phyloP scores from a whole-genome alignment of 1,140 invertebrate species.

The Schlechtendalia chinensis region DNA sequence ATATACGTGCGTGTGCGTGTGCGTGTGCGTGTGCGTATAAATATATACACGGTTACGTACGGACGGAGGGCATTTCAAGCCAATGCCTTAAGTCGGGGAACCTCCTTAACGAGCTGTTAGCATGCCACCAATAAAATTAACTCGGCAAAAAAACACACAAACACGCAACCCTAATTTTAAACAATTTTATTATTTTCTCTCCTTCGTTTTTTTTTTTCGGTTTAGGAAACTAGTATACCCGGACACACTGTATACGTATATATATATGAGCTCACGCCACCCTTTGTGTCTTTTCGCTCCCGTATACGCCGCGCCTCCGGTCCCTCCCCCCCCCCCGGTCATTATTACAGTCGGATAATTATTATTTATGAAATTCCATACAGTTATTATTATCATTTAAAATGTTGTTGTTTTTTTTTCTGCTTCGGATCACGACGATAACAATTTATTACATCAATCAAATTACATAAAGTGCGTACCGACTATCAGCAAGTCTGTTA shows the following conservation, averaged over 20 bases:
- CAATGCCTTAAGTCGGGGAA: slow-evolving; percentile 44
- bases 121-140: slow-evolving; percentile 49
- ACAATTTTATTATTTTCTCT: slow-evolving; percentile 50
- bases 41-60: not conserved
- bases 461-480: no score
- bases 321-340: slow-evolving; percentile 10
- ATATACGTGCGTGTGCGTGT: no score
- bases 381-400: not conserved
- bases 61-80: slow-evolving; percentile 42
- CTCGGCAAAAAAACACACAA: slow-evolving; percentile 43
- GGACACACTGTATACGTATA: not conserved
- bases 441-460: not conserved
- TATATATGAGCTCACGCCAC: not conserved
- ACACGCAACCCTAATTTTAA: slow-evolving; percentile 50
- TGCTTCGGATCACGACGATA: not conserved
- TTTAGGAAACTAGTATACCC: slow-evolving; percentile 16
- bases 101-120: slow-evolving; percentile 49
- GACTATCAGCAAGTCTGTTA: no score
- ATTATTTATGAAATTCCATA: slow-evolving; percentile 30
- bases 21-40: no score
- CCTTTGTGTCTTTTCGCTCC: slow-evolving; percentile 30
- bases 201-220: slow-evolving; percentile 16
- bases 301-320: not conserved
- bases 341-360: slow-evolving; percentile 9
- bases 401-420: not conserved